phyloP scores from a whole-genome alignment of 64 coral and sea anemone species.

The Cladopsammia gracilis region DNA sequence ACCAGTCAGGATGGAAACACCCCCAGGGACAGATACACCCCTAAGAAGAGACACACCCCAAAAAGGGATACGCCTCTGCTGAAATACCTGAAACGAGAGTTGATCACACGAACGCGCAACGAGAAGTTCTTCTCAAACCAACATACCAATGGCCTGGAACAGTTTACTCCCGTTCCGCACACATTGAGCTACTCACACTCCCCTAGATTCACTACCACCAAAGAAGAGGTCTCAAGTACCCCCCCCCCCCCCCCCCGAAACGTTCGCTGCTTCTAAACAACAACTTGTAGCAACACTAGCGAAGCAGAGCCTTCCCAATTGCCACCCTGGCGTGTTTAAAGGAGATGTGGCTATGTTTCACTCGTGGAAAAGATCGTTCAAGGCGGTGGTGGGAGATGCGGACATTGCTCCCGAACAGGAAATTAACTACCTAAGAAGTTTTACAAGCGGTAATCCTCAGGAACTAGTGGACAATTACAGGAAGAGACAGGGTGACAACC shows the following conservation, averaged over 20 bases:
- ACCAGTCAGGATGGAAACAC: too few species aligned
- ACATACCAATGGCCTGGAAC: too few species aligned
- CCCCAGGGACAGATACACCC: too few species aligned
- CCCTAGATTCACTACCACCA: too few species aligned
- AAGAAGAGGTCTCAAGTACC: too few species aligned
- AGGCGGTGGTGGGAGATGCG: constrained; percentile 60
- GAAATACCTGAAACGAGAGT: too few species aligned
- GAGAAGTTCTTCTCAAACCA: too few species aligned
- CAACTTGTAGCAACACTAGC: background rate
- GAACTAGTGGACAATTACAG: constrained; percentile 60
- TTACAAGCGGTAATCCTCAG: constrained; percentile 25
- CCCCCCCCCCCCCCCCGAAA: background rate
- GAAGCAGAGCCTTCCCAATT: constrained; percentile 27
- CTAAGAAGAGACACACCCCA: too few species aligned
- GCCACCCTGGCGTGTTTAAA: background rate
- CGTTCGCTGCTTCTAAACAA: background rate
- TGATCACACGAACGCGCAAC: too few species aligned
- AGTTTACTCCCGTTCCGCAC: too few species aligned
- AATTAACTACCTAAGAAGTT: constrained; percentile 62
- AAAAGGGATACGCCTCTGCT: too few species aligned
- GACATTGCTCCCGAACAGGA: constrained; percentile 47
- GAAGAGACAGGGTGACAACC: constrained; percentile 41
- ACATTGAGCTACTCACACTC: too few species aligned
- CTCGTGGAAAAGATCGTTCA: constrained; percentile 28
- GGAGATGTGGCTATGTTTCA: constrained; percentile 36